phyloP scores from a whole-genome alignment of 2,113 vertebrate species.

The Egretta garzetta region DNA sequence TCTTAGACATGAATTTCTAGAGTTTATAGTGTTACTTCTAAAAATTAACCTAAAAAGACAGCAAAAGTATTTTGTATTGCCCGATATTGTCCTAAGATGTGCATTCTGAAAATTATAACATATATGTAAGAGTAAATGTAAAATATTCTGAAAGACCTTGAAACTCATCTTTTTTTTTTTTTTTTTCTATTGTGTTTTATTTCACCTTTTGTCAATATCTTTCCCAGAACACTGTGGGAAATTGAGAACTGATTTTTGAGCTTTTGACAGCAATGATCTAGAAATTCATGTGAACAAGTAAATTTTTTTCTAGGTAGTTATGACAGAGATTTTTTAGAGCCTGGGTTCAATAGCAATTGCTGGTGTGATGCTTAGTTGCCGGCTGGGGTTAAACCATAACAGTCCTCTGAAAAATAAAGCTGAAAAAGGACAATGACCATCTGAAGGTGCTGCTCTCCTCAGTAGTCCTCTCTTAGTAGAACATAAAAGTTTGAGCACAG shows the following conservation, averaged over 20 bases:
- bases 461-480: not conserved
- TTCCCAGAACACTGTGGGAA: not conserved
- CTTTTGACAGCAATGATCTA: not conserved
- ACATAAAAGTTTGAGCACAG: not conserved
- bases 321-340: not conserved
- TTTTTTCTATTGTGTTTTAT: not conserved
- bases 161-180: not conserved
- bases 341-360: not conserved
- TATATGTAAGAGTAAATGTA: not conserved
- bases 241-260: not conserved
- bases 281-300: not conserved
- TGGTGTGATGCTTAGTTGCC: not conserved
- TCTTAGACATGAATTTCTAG: not conserved
- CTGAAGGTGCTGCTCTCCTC: not conserved
- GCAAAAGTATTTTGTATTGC: not conserved
- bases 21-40: not conserved
- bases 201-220: not conserved
- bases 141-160: not conserved
- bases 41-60: not conserved
- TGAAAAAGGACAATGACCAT: not conserved
- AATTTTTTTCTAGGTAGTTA: not conserved
- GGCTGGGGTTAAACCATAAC: no score
- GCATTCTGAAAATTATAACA: not conserved
- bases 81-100: accelerated
- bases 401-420: not conserved